Evolutionary conservation across 1,140 invertebrate species (phyloP).

Genomic region (Eciton burchellii): DNA sequence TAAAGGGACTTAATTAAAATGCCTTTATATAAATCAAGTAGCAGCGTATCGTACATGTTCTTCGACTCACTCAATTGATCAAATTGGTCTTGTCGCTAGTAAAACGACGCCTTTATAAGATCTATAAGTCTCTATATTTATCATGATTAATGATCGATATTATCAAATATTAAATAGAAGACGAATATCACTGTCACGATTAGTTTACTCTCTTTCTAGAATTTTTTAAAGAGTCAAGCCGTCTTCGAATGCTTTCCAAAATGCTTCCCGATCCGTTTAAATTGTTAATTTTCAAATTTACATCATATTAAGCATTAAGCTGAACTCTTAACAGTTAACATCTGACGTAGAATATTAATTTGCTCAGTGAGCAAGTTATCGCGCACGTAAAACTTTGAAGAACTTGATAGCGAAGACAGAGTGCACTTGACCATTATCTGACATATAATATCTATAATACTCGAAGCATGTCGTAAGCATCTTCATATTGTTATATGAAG

Average conservation of each 20-base stretch:
- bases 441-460: not conserved
- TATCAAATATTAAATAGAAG: not conserved
- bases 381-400: no score
- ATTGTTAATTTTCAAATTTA: not conserved
- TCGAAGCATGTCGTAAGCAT: not conserved
- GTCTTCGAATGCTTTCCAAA: not conserved
- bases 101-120: constrained; percentile 29
- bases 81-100: constrained; percentile 53
- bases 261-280: not conserved
- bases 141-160: constrained; percentile 4
- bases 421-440: no score
- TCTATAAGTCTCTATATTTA: no score
- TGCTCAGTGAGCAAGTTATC: no score
- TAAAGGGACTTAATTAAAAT: constrained; percentile 66
- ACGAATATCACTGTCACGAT: not conserved
- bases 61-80: constrained; percentile 72
- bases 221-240: no score
- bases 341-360: no score
- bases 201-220: not conserved
- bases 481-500: not conserved
- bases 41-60: not conserved
- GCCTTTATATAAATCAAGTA: constrained; percentile 66
- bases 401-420: no score
- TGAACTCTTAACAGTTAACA: no score
- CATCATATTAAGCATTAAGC: no score